phyloP scores from a whole-genome alignment of 64 coral and sea anemone genomes.

The Pocillopora verrucosa region DNA sequence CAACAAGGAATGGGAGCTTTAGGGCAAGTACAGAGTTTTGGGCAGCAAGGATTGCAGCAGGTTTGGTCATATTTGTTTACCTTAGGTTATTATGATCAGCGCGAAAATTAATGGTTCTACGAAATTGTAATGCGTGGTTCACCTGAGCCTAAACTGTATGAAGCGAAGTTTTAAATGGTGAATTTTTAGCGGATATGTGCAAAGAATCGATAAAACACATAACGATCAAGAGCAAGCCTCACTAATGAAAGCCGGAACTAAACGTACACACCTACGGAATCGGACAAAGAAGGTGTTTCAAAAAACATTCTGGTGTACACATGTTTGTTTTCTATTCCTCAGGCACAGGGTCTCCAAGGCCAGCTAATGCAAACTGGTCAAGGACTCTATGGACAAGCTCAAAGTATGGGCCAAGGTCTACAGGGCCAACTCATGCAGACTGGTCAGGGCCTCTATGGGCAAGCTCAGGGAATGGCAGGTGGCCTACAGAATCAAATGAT shows the following conservation, averaged over 20 bases:
- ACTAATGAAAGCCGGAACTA: too few relatives aligned
- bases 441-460: slow-evolving; percentile 17
- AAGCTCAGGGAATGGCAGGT: slow-evolving; percentile 54
- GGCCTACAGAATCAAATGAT: slow-evolving; percentile 30
- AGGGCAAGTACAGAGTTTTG: slow-evolving; percentile 44
- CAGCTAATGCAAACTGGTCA: slow-evolving; percentile 37
- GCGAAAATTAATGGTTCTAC: too few relatives aligned
- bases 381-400: slow-evolving; percentile 23
- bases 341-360: slow-evolving; percentile 36
- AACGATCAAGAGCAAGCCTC: too few relatives aligned
- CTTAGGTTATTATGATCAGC: too few relatives aligned
- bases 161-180: too few relatives aligned
- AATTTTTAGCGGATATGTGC: too few relatives aligned
- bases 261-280: too few relatives aligned
- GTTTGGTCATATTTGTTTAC: neutral
- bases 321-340: neutral
- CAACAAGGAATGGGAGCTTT: slow-evolving; percentile 70
- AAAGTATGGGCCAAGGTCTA: slow-evolving; percentile 20
- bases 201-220: too few relatives aligned
- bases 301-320: too few relatives aligned
- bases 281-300: too few relatives aligned
- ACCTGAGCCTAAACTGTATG: too few relatives aligned
- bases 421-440: slow-evolving; percentile 29
- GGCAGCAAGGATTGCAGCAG: slow-evolving; percentile 32
- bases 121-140: too few relatives aligned